Conservation (phyloP, 2,113 vertebrate species). For the Recurvirostra avosetta region DNA sequence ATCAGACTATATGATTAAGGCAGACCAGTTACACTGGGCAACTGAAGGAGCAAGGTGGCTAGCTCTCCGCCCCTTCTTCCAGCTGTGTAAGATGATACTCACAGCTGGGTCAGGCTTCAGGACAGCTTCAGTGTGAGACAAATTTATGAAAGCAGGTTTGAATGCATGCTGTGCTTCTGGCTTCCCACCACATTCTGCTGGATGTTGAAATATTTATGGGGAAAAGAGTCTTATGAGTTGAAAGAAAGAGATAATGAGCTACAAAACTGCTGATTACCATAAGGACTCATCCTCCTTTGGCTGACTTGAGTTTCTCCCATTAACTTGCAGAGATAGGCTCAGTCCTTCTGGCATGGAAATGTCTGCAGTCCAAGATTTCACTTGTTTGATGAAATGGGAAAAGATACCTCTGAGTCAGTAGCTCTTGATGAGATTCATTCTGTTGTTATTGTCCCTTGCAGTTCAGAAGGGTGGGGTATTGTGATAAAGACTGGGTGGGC, state of each 20-base stretch:
- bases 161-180: neutral
- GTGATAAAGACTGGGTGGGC: neutral
- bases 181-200: neutral
- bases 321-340: neutral
- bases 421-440: neutral
- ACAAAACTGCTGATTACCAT: neutral
- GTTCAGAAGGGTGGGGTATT: neutral
- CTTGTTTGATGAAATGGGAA: neutral
- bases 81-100: neutral
- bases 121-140: neutral
- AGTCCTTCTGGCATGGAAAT: neutral
- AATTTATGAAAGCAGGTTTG: neutral
- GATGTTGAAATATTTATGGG: conserved; percentile 14
- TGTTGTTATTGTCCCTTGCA: neutral
- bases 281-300: neutral
- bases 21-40: neutral
- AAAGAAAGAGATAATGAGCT: neutral
- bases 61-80: neutral
- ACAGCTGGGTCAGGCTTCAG: neutral
- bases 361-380: neutral
- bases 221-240: neutral
- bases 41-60: neutral
- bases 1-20: neutral
- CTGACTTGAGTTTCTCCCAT: neutral
- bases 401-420: neutral